Conservation (phyloP, 2,113 vertebrate genomes). For the Nyctibius bracteatus region DNA sequence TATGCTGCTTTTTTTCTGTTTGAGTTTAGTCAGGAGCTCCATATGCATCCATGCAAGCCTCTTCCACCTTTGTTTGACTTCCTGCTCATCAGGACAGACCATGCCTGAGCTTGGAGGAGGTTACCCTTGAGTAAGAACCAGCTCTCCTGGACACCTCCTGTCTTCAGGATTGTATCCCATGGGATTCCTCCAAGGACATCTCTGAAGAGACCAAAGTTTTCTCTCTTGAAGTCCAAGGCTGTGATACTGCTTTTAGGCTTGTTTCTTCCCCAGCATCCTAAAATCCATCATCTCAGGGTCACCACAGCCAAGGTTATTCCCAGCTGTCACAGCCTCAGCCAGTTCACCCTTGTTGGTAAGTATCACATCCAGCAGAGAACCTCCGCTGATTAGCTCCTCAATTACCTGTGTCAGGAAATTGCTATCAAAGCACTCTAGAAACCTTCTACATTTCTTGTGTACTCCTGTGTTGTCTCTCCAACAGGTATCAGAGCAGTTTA, state of each 20-base stretch:
- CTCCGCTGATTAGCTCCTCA: neutral
- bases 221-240: neutral
- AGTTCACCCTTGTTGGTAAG: neutral
- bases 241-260: neutral
- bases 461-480: neutral
- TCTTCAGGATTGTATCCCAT: neutral
- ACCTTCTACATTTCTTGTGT: neutral
- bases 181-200: neutral
- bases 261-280: neutral
- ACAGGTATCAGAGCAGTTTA: neutral
- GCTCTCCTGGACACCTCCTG: neutral
- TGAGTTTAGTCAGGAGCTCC: neutral
- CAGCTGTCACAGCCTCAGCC: neutral
- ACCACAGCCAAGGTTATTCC: neutral
- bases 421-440: neutral
- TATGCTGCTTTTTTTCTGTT: neutral
- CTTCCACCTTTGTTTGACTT: neutral
- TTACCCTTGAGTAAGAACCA: neutral
- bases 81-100: neutral
- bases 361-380: neutral
- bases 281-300: neutral
- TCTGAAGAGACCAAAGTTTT: neutral
- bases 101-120: neutral
- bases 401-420: neutral
- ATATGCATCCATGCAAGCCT: neutral